Percentiles rank a stretch among this genome's conserved stretches.
Evolutionary conservation across 2,113 vertebrate species (phyloP).

Genomic region (Myotis brandtii): DNA sequence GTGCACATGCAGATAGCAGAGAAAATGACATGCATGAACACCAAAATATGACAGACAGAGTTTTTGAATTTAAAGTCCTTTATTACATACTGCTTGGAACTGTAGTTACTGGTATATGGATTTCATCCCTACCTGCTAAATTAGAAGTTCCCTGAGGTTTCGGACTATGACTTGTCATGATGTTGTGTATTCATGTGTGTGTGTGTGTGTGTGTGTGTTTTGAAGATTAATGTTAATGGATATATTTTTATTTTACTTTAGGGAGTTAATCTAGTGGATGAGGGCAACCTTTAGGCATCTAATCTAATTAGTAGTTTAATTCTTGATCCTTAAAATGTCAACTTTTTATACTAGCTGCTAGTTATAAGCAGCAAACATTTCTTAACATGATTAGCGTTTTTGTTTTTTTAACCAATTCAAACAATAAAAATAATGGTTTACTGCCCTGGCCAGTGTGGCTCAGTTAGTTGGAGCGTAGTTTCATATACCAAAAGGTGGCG

Average conservation of each 20-base stretch:
- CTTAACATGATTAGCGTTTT: not conserved
- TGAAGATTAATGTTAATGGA: constrained; percentile 20
- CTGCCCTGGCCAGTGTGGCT: not conserved
- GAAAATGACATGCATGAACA: not conserved
- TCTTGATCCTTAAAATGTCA: not conserved
- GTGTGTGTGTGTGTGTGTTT: not conserved
- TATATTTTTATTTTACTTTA: constrained; percentile 2
- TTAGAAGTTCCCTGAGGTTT: not conserved
- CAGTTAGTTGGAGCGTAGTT: not conserved
- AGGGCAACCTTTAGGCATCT: not conserved
- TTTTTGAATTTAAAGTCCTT: not conserved
- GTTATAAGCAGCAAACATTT: not conserved
- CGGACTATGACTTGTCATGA: not conserved
- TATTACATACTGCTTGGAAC: not conserved
- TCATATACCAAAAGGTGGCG: not conserved
- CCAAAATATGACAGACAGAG: not conserved
- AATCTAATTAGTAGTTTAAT: constrained; percentile 18
- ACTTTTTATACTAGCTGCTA: not conserved
- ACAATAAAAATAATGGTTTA: not conserved
- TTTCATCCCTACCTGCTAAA: not conserved
- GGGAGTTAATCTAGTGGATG: not conserved
- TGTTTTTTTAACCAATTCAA: not conserved
- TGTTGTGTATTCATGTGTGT: not conserved
- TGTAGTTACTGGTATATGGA: not conserved
- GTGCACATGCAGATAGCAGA: not conserved